Percentiles rank a stretch among this genome's conserved stretches.
phyloP scores from a whole-genome alignment of 2,113 vertebrate species.

The Spermophilus dauricus region DNA sequence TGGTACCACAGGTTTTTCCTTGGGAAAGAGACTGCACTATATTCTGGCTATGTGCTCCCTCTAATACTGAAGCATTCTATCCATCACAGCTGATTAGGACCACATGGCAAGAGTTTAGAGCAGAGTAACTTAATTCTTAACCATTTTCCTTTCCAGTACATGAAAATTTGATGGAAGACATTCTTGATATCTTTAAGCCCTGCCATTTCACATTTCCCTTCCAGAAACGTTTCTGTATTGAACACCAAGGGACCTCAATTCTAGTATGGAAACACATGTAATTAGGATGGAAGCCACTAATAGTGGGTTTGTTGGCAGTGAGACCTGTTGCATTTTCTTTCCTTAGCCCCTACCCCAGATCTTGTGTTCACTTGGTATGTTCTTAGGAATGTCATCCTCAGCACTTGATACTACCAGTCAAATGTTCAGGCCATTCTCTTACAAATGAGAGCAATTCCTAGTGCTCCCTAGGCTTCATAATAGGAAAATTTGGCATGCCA shows the following conservation, averaged over 20 bases:
- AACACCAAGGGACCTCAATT: not conserved
- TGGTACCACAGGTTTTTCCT: constrained; percentile 8
- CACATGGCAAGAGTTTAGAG: constrained; percentile 58
- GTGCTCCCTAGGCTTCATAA: not conserved
- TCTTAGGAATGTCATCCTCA: not conserved
- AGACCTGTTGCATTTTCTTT: not conserved
- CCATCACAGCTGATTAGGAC: constrained; percentile 64
- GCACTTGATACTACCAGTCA: not conserved
- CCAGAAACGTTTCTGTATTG: constrained; percentile 50
- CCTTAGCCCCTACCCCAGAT: not conserved
- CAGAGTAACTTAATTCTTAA: constrained; percentile 21
- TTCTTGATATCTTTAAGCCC: constrained; percentile 52
- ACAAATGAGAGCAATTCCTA: not conserved
- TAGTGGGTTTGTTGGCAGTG: not conserved
- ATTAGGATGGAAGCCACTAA: not conserved
- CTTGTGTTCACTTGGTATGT: not conserved
- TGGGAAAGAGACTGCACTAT: not conserved
- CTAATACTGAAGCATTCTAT: not conserved
- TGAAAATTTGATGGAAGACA: constrained; percentile 39
- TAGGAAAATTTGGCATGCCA: not conserved
- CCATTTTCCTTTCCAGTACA: constrained; percentile 26
- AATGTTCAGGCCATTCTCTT: not conserved
- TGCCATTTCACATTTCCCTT: constrained; percentile 12
- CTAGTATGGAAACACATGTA: not conserved
- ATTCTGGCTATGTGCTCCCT: not conserved